Evolutionary conservation across 1,140 invertebrate genomes (phyloP).

Genomic region (Streblospio benedicti): DNA sequence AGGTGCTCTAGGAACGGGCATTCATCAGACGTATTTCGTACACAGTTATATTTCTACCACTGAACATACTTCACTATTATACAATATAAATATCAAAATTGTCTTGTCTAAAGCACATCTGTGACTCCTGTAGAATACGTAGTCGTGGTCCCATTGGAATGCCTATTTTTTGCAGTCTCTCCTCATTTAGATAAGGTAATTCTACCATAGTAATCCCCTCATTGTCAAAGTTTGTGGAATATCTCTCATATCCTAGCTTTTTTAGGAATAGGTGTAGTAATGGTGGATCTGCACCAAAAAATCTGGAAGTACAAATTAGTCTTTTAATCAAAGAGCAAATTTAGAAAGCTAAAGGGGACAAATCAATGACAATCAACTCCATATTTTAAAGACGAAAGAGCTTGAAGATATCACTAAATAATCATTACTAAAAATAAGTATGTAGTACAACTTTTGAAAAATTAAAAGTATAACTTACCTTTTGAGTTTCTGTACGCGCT

Average conservation of each 20-base stretch:
- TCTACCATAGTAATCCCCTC: slow-evolving; percentile 86
- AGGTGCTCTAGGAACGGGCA: no score
- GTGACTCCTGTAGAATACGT: slow-evolving; percentile 78
- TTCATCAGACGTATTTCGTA: no score
- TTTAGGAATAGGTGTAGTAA: slow-evolving; percentile 79
- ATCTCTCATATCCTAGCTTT: slow-evolving; percentile 92
- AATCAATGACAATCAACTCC: no score
- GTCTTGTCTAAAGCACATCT: slow-evolving; percentile 12
- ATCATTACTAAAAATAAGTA: no score
- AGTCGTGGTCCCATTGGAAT: slow-evolving; percentile 79
- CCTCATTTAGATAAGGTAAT: slow-evolving; percentile 81
- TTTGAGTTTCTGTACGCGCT: slow-evolving; percentile 46
- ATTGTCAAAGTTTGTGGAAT: slow-evolving; percentile 71
- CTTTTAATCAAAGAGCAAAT: slow-evolving; percentile 6
- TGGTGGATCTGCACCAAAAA: slow-evolving; percentile 87
- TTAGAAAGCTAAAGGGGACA: background rate
- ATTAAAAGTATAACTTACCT: slow-evolving; percentile 36
- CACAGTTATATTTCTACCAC: no score
- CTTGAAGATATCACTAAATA: no score
- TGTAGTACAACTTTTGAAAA: no score
- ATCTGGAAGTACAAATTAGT: slow-evolving; percentile 55
- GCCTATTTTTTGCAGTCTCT: slow-evolving; percentile 76
- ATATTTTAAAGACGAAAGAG: no score
- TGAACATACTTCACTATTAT: no score
- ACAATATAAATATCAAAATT: slow-evolving; percentile 14